Conservation (phyloP, 92 coral and sea anemone genomes). For the Isaurus tuberculatus region DNA sequence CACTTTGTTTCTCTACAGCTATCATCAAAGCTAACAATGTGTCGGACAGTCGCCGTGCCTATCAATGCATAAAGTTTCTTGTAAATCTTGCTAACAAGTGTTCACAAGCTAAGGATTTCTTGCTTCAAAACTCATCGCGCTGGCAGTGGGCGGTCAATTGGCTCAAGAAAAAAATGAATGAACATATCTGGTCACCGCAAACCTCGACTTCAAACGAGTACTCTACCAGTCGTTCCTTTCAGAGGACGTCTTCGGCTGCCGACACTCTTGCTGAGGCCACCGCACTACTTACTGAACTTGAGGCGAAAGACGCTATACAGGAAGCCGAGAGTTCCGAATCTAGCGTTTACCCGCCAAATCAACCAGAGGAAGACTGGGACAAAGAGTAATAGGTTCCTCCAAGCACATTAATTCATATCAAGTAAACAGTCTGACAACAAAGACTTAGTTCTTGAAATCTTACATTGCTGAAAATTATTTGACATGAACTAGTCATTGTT, state of each 20-base stretch:
- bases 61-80: conserved; percentile 88
- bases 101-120: conserved; percentile 82
- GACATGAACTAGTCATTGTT: too few relatives aligned
- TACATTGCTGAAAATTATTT: neutral
- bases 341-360: conserved; percentile 60
- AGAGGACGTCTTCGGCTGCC: conserved; percentile 90
- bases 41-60: conserved; percentile 90
- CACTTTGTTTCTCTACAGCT: conserved; percentile 45
- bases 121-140: conserved; percentile 90
- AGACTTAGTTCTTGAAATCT: neutral
- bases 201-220: conserved; percentile 84
- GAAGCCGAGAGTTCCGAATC: conserved; percentile 50
- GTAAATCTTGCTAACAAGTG: conserved; percentile 89
- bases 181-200: conserved; percentile 93
- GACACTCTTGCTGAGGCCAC: conserved; percentile 94
- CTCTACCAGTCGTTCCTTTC: conserved; percentile 89
- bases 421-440: neutral
- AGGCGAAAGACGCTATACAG: conserved; percentile 79
- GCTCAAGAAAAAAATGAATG: conserved; percentile 90
- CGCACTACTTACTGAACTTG: conserved; percentile 89
- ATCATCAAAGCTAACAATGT: conserved; percentile 84
- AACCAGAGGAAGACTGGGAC: conserved; percentile 78
- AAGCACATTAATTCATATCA: neutral
- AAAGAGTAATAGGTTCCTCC: conserved; percentile 51
- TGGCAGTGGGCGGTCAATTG: conserved; percentile 98